Conservation (phyloP, 2,888 invertebrate genomes). For the Heteromyza rotundicornis region DNA sequence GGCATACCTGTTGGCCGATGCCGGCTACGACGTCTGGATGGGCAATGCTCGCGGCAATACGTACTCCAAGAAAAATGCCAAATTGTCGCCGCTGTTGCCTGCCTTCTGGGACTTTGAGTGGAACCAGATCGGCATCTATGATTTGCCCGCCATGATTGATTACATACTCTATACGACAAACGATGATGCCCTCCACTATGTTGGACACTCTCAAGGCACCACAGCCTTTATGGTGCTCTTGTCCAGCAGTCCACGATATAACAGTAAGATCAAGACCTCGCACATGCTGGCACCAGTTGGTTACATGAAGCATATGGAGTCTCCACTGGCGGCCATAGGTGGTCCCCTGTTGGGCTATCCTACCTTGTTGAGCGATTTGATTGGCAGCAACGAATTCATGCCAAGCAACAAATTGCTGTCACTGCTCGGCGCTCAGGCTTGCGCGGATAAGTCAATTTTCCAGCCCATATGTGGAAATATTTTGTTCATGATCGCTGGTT, state of each 20-base stretch:
- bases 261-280: conserved; percentile 36
- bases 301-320: conserved; percentile 64
- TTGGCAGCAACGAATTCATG: conserved; percentile 65
- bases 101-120: conserved; percentile 67
- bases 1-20: conserved; percentile 39
- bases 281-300: conserved; percentile 42
- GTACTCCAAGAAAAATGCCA: conserved; percentile 41
- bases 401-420: conserved; percentile 65
- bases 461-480: conserved; percentile 32
- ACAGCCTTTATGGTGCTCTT: conserved; percentile 32
- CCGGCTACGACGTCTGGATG: conserved; percentile 49
- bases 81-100: background rate
- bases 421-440: conserved; percentile 61
- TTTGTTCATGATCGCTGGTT: conserved; percentile 33
- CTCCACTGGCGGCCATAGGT: conserved; percentile 55
- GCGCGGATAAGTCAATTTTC: conserved; percentile 44
- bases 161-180: conserved; percentile 31
- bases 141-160: conserved; percentile 43
- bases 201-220: conserved; percentile 47
- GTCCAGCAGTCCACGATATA: conserved; percentile 36
- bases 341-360: conserved; percentile 43
- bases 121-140: conserved; percentile 82
- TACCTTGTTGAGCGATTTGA: conserved; percentile 24
- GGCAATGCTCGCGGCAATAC: conserved; percentile 44
- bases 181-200: conserved; percentile 35